Base-by-base conservation (phyloP, 2,888 invertebrate genomes). In the Polydesmus complanatus region DNA sequence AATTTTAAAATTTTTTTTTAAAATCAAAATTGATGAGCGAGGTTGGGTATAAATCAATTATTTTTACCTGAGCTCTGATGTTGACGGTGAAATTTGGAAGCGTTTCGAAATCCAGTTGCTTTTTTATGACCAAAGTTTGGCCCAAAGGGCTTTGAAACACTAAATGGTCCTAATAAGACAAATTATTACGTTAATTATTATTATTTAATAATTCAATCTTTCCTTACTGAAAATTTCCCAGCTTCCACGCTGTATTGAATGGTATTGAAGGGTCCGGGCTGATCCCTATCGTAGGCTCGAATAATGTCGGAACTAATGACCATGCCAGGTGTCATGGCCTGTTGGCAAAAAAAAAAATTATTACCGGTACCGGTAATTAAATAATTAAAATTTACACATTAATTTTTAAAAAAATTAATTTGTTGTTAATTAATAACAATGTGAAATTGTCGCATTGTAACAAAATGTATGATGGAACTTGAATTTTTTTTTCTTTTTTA, bases 191-290 rank as follows among this genome's bases (percentile, higher is more conserved):
- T n/a, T n/a, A n/a, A n/a, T n/a, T n/a, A n/a, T n/a, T n/a, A n/a
- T n/a, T n/a, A n/a, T n/a, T n/a, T n/a, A 54, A 26, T 37, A 37
- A 19, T 27, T 22, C 26, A 56, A 52, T 11, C 11, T 19, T 8
- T 1, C 72, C 77, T 77, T 69, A 84, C 84, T 27, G 86, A 81
- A 73, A 86, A 79, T 0, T 82, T 81, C n/a, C 88, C 88, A 0
- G 86, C 82, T 64, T 88, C 78, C 63, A 92, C 84, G 53, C 84
- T 80, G 74, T 92, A 92, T 71, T 85, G 85, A 37, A 92, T 84
- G 3, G 88, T 89, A 48, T 89, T 88, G 74, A 85, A 90, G 5
- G 90, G 88, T 3, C 91, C 91, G 54, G 86, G 84, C 74, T 91
- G 90, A 78, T 92, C 92, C 47, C 82, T 83, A 75, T 92, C 92